Conservation (phyloP, 2,888 invertebrate species). For the Sesia bembeciformis region DNA sequence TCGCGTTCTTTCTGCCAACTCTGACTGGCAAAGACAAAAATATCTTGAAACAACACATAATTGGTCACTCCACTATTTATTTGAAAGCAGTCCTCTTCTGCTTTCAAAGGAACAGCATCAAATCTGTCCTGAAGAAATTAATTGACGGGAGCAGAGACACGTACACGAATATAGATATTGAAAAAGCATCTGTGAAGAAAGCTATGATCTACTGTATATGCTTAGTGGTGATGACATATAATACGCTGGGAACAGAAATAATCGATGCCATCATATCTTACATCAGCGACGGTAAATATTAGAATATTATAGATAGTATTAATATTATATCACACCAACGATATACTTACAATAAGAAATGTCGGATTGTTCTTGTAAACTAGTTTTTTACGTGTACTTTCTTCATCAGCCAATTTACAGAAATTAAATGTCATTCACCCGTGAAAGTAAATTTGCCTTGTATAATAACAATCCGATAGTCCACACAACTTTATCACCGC, state of each 20-base stretch:
- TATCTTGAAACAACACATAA: conserved; percentile 27
- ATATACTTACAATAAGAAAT: not conserved
- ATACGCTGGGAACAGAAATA: not conserved
- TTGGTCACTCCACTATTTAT: conserved; percentile 28
- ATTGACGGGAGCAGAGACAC: conserved; percentile 25
- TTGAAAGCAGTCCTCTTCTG: conserved; percentile 28
- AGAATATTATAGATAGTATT: too few relatives aligned
- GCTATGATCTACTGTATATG: conserved; percentile 16
- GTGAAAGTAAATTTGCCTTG: too few relatives aligned
- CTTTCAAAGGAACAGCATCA: conserved; percentile 23
- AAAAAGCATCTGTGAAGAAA: conserved; percentile 24
- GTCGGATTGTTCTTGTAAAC: too few relatives aligned
- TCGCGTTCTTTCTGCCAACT: conserved; percentile 25
- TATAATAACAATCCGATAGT: too few relatives aligned
- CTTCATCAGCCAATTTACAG: too few relatives aligned
- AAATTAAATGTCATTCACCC: too few relatives aligned
- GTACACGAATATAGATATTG: conserved; percentile 17
- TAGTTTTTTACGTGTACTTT: too few relatives aligned
- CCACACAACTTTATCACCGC: too few relatives aligned
- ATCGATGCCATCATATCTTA: not conserved
- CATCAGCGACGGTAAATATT: too few relatives aligned
- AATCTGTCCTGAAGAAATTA: conserved; percentile 23
- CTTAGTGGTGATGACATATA: conserved; percentile 7
- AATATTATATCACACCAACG: too few relatives aligned
- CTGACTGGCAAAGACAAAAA: conserved; percentile 29